Percentiles rank a stretch among this genome's conserved stretches.
phyloP scores from a whole-genome alignment of 2,113 vertebrate species.

The Sylvia atricapilla region DNA sequence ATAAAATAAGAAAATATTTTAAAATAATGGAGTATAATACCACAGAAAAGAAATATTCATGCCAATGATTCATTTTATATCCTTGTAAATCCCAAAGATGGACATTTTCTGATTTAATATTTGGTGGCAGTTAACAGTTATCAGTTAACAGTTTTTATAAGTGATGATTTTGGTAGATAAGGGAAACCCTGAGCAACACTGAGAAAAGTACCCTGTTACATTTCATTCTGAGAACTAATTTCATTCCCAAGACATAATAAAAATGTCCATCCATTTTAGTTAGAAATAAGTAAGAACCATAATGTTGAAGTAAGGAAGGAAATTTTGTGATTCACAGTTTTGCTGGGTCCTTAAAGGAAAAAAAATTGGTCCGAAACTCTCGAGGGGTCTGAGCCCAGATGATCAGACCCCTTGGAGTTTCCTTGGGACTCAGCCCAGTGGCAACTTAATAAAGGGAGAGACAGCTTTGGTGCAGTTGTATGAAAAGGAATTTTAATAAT shows the following conservation, averaged over 20 bases:
- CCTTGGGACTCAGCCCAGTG: too few relatives aligned
- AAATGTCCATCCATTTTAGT: not conserved
- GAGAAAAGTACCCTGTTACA: not conserved
- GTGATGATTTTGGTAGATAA: not conserved
- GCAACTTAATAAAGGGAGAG: too few relatives aligned
- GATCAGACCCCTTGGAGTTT: too few relatives aligned
- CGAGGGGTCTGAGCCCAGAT: too few relatives aligned
- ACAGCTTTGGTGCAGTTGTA: too few relatives aligned
- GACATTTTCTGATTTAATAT: not conserved
- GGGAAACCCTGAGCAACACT: not conserved
- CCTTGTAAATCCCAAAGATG: not conserved
- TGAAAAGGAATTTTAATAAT: too few relatives aligned
- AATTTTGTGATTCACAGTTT: not conserved
- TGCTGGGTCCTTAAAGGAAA: not conserved
- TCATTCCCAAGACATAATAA: not conserved
- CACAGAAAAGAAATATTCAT: not conserved
- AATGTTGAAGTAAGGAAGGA: not conserved
- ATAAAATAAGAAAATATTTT: not conserved
- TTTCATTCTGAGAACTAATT: not conserved
- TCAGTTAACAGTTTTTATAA: not conserved
- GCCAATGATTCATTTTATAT: not conserved
- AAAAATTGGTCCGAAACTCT: too few relatives aligned
- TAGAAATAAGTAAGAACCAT: not conserved
- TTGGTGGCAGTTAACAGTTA: not conserved
- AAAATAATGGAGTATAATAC: not conserved